Percentiles rank a stretch among this genome's conserved stretches.
Conservation (phyloP, 2,888 invertebrate species). For the Epinotia brunnichana region DNA sequence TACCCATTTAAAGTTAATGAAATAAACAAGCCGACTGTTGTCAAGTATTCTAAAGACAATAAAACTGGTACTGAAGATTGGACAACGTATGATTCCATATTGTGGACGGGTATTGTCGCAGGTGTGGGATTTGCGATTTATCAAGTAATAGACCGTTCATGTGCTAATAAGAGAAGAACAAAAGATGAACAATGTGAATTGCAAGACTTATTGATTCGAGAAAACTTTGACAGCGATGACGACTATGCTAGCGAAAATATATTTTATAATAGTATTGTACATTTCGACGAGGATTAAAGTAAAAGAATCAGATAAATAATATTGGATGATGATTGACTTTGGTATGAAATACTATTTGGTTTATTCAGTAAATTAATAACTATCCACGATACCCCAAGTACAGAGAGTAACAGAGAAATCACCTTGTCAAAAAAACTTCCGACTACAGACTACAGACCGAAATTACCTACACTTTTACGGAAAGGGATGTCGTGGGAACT, state of each 20-base stretch:
- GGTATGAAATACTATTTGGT: too few species aligned
- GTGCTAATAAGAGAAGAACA: slow-evolving; percentile 2
- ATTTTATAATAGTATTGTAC: slow-evolving; percentile 8
- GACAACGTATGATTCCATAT: slow-evolving; percentile 58
- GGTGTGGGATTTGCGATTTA: slow-evolving; percentile 50
- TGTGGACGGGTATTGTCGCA: slow-evolving; percentile 53
- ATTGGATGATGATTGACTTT: not conserved
- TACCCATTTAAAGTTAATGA: slow-evolving; percentile 43
- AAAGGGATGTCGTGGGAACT: not conserved
- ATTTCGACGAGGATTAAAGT: slow-evolving; percentile 24
- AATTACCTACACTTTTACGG: too few species aligned
- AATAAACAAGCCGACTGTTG: not conserved
- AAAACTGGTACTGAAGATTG: slow-evolving; percentile 51
- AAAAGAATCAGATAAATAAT: not conserved
- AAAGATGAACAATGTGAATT: slow-evolving; percentile 9
- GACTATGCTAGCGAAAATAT: slow-evolving; percentile 22
- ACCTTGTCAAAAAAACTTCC: not conserved
- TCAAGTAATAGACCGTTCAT: slow-evolving; percentile 45
- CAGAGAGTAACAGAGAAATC: not conserved
- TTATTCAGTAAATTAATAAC: too few species aligned
- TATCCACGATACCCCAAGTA: not conserved
- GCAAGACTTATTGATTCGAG: slow-evolving; percentile 27
- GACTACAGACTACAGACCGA: not conserved
- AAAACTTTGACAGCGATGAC: slow-evolving; percentile 19
- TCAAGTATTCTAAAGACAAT: slow-evolving; percentile 31